phyloP scores from a whole-genome alignment of 2,113 vertebrate species.

The Leiothrix lutea region DNA sequence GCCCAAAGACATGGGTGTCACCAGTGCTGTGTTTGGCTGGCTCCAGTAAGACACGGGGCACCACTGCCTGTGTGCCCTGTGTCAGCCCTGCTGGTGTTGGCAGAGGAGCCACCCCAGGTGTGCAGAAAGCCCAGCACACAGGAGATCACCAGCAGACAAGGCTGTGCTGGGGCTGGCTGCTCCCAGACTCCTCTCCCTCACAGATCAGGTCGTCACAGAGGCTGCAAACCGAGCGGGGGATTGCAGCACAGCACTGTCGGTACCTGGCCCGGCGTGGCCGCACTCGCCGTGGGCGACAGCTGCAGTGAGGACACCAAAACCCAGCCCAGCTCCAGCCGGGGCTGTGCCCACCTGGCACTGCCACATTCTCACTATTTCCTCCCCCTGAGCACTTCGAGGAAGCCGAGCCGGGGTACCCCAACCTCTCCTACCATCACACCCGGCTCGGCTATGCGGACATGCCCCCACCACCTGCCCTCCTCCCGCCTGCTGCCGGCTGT shows the following conservation, averaged over 20 bases:
- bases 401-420: not conserved
- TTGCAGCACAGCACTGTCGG: not conserved
- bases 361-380: not conserved
- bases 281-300: not conserved
- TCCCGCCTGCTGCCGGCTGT: not conserved
- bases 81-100: rapidly evolving
- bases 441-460: rapidly evolving
- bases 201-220: rapidly evolving
- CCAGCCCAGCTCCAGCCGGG: not conserved
- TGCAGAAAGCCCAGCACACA: not conserved
- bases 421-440: rapidly evolving
- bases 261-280: not conserved
- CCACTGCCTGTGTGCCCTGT: rapidly evolving
- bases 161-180: not conserved
- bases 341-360: not conserved
- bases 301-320: not conserved
- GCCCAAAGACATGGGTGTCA: rapidly evolving
- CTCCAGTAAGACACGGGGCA: rapidly evolving
- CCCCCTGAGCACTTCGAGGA: not conserved
- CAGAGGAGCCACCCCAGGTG: not conserved
- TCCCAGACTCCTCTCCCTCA: not conserved
- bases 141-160: not conserved
- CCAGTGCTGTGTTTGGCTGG: not conserved
- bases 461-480: not conserved
- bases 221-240: not conserved